Evolutionary conservation across 2,797 vertebrate genomes (phyloP), one percentile per base, ranked within the genome.

Genomic region (Channallabes apus): DNA sequence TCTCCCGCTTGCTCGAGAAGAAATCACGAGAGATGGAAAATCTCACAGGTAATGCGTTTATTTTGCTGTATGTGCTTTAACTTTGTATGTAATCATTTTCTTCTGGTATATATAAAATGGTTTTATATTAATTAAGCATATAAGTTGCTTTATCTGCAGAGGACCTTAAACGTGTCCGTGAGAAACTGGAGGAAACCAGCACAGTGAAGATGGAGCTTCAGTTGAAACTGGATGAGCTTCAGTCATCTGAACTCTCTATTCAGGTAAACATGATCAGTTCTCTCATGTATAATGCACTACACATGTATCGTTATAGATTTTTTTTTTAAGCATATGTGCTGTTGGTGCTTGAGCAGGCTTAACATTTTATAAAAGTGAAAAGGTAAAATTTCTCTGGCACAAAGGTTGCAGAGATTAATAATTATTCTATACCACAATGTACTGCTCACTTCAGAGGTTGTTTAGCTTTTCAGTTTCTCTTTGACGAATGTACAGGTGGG

Each of bases 1-100:
- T 99, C 91, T 94, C 96, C 20, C 94, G 97, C 90, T 93, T 95
- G 59, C 95, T 96, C 88, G 97, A 99, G 91, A 97, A 96, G 89
- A 94, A 94, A 29, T 97, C 94, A 12, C 97, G 98, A 89, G 98
- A 99, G 89, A 93, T 96, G 82, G 97, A 99, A 86, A 96, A 97
- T 91, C 93, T 98, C 84, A 96, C 95, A 12, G 97, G 98, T 99
- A 94, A 88, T 92, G 79, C 27, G 35, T 11, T 61, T 18, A 11
- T 27, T 29, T 32, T 79, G 1, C 7, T 46, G 6, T 15, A 3
- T 11, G 24, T 64, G 61, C 27, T 65, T 29, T 20, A 62, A 4
- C 20, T 59, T 35, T 1, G 32, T 6, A n/a, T 79, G 32, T 15
- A 32, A 32, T 38, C 1, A 24, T 15, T 27, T 80, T 65, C 1